phyloP scores from a whole-genome alignment of 2,888 invertebrate genomes.

The Lochmaea capreae region DNA sequence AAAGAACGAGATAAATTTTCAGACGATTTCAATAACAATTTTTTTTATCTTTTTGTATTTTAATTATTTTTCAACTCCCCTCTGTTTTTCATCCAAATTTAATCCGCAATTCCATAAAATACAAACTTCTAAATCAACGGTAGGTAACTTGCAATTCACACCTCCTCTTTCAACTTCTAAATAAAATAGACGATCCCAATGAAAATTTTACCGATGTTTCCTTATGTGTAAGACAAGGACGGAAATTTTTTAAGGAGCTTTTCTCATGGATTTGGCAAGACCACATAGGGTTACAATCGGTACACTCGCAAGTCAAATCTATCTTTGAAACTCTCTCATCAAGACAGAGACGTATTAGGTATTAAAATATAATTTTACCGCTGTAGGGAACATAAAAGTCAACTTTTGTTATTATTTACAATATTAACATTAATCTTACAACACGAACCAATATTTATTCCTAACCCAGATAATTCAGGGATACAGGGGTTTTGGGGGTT shows the following conservation, averaged over 20 bases:
- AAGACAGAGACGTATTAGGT: constrained; percentile 18
- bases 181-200: constrained; percentile 27
- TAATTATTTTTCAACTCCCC: background rate
- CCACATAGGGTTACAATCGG: constrained; percentile 40
- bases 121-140: constrained; percentile 33
- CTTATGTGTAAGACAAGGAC: constrained; percentile 30
- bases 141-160: constrained; percentile 38
- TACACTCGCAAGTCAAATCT: constrained; percentile 36
- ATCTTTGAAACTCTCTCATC: constrained; percentile 30
- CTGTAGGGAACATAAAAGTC: background rate
- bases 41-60: background rate
- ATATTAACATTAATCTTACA: too few species aligned
- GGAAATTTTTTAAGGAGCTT: constrained; percentile 19
- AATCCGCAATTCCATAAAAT: constrained; percentile 15
- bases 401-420: too few species aligned
- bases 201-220: constrained; percentile 17
- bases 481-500: too few species aligned
- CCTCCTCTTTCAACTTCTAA: constrained; percentile 31
- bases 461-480: too few species aligned
- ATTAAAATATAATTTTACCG: background rate
- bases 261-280: constrained; percentile 36
- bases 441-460: too few species aligned
- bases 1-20: background rate
- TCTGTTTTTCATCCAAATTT: constrained; percentile 5
- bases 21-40: too few species aligned